Evolutionary conservation across 1,140 invertebrate genomes (phyloP).

Genomic region (Drosophila biarmipes): DNA sequence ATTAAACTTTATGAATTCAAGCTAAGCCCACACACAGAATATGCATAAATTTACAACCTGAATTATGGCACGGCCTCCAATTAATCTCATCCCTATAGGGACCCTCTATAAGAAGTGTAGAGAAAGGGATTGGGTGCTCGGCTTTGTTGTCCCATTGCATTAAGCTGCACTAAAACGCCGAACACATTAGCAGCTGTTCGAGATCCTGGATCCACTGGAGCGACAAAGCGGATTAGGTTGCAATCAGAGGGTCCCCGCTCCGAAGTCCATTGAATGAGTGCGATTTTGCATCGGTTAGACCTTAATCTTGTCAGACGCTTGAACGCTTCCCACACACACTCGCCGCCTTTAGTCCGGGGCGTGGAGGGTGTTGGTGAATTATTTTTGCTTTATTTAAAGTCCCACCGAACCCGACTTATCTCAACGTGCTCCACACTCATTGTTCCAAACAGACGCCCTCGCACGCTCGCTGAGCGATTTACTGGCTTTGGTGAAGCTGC

Average conservation of each 20-base stretch:
- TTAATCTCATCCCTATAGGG: conserved; percentile 46
- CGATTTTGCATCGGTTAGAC: conserved; percentile 78
- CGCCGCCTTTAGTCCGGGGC: conserved; percentile 3
- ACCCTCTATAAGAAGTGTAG: conserved; percentile 1
- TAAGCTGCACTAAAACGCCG: conserved; percentile 64
- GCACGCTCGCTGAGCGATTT: conserved; percentile 90
- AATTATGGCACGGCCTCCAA: conserved; percentile 13
- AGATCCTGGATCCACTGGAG: conserved; percentile 55
- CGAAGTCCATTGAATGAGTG: conserved; percentile 37
- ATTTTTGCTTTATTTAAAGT: conserved; percentile 77
- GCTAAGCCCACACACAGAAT: conserved; percentile 7
- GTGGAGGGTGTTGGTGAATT: conserved; percentile 61
- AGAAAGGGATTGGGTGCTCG: conserved; percentile 43
- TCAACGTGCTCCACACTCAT: conserved; percentile 40
- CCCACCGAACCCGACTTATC: conserved; percentile 41
- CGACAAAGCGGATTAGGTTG: conserved; percentile 81
- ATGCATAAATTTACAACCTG: conserved; percentile 11
- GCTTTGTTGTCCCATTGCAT: conserved; percentile 72
- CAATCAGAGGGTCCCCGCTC: conserved; percentile 48
- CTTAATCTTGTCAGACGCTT: conserved; percentile 78
- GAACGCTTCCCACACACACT: conserved; percentile 72
- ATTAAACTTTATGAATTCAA: not conserved
- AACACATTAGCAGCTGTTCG: conserved; percentile 75
- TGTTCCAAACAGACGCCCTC: conserved; percentile 86
- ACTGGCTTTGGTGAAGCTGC: conserved; percentile 89